These are phyloP conservation scores for Paramormyrops kingsleyae DNA, from an alignment of 2,113 vertebrate genomes.

Conservation along the genomic window DNA sequence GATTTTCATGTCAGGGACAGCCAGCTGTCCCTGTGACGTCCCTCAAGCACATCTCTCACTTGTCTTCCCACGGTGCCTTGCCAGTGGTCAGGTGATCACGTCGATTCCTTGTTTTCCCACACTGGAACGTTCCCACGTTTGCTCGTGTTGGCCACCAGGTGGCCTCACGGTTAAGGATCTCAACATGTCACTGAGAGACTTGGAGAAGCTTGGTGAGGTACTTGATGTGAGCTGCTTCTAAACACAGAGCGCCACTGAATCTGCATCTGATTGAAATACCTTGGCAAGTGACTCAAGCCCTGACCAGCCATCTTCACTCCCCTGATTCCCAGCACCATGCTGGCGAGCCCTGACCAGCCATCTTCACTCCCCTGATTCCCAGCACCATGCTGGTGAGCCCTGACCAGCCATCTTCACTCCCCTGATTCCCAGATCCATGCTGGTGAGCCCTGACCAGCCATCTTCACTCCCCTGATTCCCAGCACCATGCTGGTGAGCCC, in stretches of 20 bases:
- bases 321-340: not conserved
- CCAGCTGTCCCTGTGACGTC: not conserved
- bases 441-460: not conserved
- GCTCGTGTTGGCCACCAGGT: not conserved
- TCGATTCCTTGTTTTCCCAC: not conserved
- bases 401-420: too few species aligned
- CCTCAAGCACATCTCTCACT: not conserved
- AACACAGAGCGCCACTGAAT: not conserved
- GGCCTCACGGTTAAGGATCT: not conserved
- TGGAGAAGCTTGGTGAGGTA: not conserved
- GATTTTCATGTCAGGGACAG: not conserved
- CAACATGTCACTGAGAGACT: not conserved
- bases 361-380: too few species aligned
- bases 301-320: not conserved
- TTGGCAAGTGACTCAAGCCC: not conserved
- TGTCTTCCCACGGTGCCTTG: not conserved
- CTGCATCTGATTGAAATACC: not conserved
- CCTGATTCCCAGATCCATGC: too few species aligned
- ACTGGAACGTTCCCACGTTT: not conserved
- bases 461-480: not conserved
- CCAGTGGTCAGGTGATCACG: not conserved
- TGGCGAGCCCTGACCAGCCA: too few species aligned
- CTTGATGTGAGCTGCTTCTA: not conserved
- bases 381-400: too few species aligned
- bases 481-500: not conserved